Evolutionary conservation across 64 coral and sea anemone species (phyloP), one percentile per base, ranked within the genome.

Genomic region (Catalaphyllia jardinei): DNA sequence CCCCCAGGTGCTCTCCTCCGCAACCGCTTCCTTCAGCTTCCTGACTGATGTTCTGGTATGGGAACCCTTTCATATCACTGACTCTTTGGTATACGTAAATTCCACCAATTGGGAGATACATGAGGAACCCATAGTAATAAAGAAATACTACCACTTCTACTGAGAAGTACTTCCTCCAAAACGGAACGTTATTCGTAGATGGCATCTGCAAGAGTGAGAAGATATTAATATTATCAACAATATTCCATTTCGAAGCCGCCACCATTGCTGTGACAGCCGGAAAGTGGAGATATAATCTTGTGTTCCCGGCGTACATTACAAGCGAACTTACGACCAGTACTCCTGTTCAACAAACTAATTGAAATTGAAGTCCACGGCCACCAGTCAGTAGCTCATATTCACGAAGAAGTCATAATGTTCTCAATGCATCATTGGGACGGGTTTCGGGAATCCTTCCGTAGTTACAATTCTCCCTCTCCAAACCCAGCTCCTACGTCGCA

Each of bases 71-170:
- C 52, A 83, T 86, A 15, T 95, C 89, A 78, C 94, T 95, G 27
- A 91, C 76, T 20, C 94, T 86, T 8, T 77, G 61, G 60, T 95
- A 95, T 0, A 95, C 59, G 42, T 88, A 95, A 31, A 88, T 85
- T 46, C 80, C 73, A 29, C 62, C 64, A 12, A 95, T 71, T 1
- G 94, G 94, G 11, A 95, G 31, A 8, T 73, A 63, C 84, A 91
- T 79, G 22, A 95, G 25, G 46, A 95, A 73, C n/a, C 89, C 78
- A 33, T 91, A 79, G 16, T 63, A 88, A 59, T 95, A 95, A 29
- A 95, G 20, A 77, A 95, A 80, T 31, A 92, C 35, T 67, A 92
- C 78, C 6, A 85, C 89, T 7, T 95, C 94, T 25, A 95, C 94
- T 35, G 78, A 60, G 31, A 86, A 87, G 64, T 80, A 87, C 31